Evolutionary conservation across 1,140 invertebrate genomes (phyloP).

Genomic region (Bombus pyrosoma): DNA sequence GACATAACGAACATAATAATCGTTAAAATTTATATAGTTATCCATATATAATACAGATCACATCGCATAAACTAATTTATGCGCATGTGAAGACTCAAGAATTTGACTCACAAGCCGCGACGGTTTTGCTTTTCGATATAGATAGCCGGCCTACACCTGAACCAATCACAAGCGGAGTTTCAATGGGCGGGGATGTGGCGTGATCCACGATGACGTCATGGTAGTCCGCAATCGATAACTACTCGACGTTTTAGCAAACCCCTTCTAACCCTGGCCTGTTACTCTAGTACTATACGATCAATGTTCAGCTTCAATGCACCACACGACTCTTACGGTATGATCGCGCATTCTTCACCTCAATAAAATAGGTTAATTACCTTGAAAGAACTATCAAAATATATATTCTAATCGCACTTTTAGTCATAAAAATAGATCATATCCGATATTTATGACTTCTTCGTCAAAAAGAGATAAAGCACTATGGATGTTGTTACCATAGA

Average conservation of each 20-base stretch:
- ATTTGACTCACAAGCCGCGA: constrained; percentile 42
- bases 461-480: neutral
- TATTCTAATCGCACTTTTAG: neutral
- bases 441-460: neutral
- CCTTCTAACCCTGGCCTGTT: constrained; percentile 32
- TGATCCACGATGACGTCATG: constrained; percentile 79
- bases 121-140: constrained; percentile 56
- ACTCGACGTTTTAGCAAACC: constrained; percentile 42
- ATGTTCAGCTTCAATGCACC: constrained; percentile 24
- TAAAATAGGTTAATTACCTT: neutral
- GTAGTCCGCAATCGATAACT: constrained; percentile 69
- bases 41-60: neutral
- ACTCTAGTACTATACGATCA: constrained; percentile 39
- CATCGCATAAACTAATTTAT: neutral
- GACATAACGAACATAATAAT: neutral
- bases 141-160: constrained; percentile 63
- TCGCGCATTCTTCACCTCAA: neutral
- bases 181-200: constrained; percentile 79
- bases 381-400: neutral
- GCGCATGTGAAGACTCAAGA: constrained; percentile 29
- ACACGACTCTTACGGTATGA: neutral
- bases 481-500: neutral
- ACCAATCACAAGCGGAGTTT: constrained; percentile 71
- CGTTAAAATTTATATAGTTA: neutral
- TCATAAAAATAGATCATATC: neutral